Percentiles rank a stretch among this genome's conserved stretches.
These are phyloP conservation scores for Sarcophaga bullata DNA, from an alignment of 1,140 invertebrate species.

Conservation along the genomic window DNA sequence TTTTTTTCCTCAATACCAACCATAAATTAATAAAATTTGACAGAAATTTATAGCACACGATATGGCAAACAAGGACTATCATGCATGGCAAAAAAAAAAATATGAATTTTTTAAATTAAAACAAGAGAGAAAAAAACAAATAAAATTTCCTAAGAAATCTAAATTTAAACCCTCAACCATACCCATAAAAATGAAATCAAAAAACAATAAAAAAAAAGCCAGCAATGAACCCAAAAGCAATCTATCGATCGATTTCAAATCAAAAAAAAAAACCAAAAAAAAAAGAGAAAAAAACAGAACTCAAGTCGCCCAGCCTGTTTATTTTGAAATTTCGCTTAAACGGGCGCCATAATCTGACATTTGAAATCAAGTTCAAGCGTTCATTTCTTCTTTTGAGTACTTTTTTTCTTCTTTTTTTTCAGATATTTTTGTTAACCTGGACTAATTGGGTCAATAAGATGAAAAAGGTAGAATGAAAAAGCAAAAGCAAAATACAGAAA, in stretches of 20 bases:
- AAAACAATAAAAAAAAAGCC: conserved; percentile 2
- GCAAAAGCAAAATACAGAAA: background rate
- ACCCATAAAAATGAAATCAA: background rate
- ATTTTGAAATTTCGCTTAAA: background rate
- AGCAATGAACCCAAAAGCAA: background rate
- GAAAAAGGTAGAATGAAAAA: background rate
- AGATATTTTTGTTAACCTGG: background rate
- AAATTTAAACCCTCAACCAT: background rate
- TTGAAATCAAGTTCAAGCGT: conserved; percentile 30
- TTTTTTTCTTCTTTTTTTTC: background rate
- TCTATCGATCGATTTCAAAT: no score
- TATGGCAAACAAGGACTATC: background rate
- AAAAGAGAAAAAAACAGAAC: no score
- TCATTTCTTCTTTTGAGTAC: background rate
- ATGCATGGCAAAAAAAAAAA: background rate
- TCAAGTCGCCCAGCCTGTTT: no score
- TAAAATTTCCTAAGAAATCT: background rate
- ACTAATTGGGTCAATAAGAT: conserved; percentile 27
- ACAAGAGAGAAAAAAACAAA: no score
- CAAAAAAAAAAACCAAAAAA: no score
- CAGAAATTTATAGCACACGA: background rate
- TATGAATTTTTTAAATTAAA: background rate
- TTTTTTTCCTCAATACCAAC: background rate
- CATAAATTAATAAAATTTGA: conserved; percentile 7
- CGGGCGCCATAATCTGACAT: conserved; percentile 32